Evolutionary conservation across 2,797 vertebrate genomes (phyloP), one percentile per base, ranked within the genome.

Genomic region (Zalophus californianus): DNA sequence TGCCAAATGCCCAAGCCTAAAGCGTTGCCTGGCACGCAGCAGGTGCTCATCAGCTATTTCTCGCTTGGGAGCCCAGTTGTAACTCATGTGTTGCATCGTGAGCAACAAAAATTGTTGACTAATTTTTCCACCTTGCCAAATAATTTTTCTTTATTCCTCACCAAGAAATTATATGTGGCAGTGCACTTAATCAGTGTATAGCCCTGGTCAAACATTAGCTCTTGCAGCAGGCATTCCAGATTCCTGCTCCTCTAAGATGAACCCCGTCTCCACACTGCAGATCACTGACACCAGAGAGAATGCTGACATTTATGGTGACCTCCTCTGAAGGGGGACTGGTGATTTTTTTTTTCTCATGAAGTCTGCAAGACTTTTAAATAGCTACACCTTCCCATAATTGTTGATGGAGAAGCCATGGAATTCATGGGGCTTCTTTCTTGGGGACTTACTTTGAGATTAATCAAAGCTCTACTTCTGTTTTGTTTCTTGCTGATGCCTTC

Each of bases 401-500:
- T 64, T 52, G 50, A 86, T 23, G 23, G 4, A 77, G 29, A 2
- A 94, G 62, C 38, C 35, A 68, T 38, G 41, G 44, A 48, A 70
- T 73, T 72, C 52, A 54, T 13, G 29, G 48, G 64, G 5, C 13
- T 77, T 85, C 73, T 38, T 64, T 86, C 56, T 44, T 14, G 38
- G 7, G 8, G 25, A 84, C 27, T 50, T 70, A 78, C 66, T 93
- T 62, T 52, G 85, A 98, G 52, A 75, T 95, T 78, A 97, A 98
- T 96, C 92, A 96, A 97, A 93, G 15, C 38, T 97, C 56, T 27
- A 21, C 20, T 68, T 80, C 91, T 1, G 0, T 97, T 95, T 95
- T 83, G 83, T 90, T 91, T 86, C 85, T 94, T 96, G 64, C 54
- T 86, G 38, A 64, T 92, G 86, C 20, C 91, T 90, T 95, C 97